These are phyloP conservation scores for Xiphydria camelus DNA, from an alignment of 2,888 invertebrate genomes.

Conservation along the genomic window DNA sequence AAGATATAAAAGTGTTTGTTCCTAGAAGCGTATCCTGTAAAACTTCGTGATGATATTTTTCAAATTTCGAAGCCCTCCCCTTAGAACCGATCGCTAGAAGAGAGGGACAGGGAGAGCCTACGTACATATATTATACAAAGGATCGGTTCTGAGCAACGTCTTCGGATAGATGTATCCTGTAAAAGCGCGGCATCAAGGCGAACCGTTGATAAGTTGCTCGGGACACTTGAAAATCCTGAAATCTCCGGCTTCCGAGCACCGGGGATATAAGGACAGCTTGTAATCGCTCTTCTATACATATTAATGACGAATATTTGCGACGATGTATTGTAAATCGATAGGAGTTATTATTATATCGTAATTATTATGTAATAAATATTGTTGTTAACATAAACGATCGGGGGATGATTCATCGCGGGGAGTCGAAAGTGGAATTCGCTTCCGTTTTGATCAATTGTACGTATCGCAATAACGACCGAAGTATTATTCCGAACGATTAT, in stretches of 20 bases:
- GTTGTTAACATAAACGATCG: constrained; percentile 54
- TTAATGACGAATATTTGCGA: constrained; percentile 53
- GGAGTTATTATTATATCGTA: constrained; percentile 56
- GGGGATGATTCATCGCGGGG: constrained; percentile 18
- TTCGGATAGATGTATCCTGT: neutral
- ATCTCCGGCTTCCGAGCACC: constrained; percentile 43
- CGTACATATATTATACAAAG: neutral
- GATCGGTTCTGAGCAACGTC: too few relatives aligned
- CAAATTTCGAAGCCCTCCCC: constrained; percentile 16
- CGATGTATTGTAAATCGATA: constrained; percentile 57
- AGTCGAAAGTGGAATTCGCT: too few relatives aligned
- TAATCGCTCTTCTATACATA: constrained; percentile 48
- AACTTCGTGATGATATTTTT: constrained; percentile 21
- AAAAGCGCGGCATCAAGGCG: neutral
- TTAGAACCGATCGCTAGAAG: constrained; percentile 13
- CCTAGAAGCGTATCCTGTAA: constrained; percentile 33
- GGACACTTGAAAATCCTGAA: constrained; percentile 18
- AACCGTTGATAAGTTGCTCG: neutral
- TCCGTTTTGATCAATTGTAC: too few relatives aligned
- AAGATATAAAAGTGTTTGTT: constrained; percentile 30
- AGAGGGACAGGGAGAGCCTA: neutral
- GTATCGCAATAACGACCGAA: neutral
- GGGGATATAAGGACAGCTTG: constrained; percentile 44
- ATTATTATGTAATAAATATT: constrained; percentile 59
- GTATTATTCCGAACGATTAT: neutral